These are phyloP conservation scores for Papilio polyxenes DNA, from an alignment of 1,140 invertebrate species.

Conservation along the genomic window DNA sequence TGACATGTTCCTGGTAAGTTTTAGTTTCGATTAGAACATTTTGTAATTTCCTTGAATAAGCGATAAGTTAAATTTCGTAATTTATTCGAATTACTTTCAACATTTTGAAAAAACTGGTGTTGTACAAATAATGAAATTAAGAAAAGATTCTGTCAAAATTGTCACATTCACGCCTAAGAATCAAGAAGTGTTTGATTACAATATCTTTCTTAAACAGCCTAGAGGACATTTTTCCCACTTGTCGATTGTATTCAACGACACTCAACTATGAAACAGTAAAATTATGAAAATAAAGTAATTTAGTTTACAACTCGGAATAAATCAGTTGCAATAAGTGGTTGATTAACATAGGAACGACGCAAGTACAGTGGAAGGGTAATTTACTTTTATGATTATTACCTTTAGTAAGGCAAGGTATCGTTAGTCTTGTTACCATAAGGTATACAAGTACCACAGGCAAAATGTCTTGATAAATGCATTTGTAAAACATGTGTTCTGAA, in stretches of 20 bases:
- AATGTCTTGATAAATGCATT: conserved; percentile 30
- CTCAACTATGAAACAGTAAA: conserved; percentile 5
- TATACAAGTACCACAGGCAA: background rate
- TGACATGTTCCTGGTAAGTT: background rate
- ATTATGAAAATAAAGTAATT: conserved; percentile 39
- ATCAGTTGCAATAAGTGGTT: conserved; percentile 37
- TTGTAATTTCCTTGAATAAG: background rate
- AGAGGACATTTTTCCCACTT: background rate
- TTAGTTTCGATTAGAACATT: background rate
- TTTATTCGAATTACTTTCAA: background rate
- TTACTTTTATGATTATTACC: conserved; percentile 39
- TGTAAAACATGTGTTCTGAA: background rate
- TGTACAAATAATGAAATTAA: background rate
- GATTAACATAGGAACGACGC: conserved; percentile 36
- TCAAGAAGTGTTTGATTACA: background rate
- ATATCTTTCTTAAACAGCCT: background rate
- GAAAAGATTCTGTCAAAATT: background rate
- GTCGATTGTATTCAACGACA: background rate
- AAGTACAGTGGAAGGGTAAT: conserved; percentile 31
- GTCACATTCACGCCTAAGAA: background rate
- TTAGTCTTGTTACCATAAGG: conserved; percentile 2
- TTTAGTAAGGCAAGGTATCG: conserved; percentile 8
- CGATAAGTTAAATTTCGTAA: background rate
- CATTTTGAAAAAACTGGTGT: background rate
- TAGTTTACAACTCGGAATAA: conserved; percentile 32